Base-by-base conservation (phyloP, 1,140 invertebrate species). In the Micrasema minimum region DNA sequence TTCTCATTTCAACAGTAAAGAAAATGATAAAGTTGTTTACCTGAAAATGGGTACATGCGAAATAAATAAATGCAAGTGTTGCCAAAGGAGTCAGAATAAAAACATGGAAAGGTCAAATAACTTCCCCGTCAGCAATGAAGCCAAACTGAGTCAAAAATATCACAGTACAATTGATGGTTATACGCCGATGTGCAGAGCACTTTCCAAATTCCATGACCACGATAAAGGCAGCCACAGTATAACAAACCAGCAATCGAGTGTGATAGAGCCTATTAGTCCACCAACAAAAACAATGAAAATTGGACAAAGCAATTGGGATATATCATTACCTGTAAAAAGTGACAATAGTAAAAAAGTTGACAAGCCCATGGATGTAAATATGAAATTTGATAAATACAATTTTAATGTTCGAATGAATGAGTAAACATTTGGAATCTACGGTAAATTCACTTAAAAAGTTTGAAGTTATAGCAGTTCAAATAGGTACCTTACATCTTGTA, bases 1-100 rank as follows among this genome's bases (percentile, higher is more conserved):
- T 61, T 61, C 38, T 61, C 57, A 61, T 61, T 61, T 43, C 37
- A 41, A 61, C 57, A 41, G 38, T 22, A 4, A 31, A 31, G 26
- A 31, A 31, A 31, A 7, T 31, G 26, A 31, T 31, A 31, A 31
- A 31, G 3, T 7, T 2, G 7, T 7, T 31, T 31, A 31, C 7
- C 3, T 31, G 26, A 31, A 31, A 31, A 31, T 31, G 26, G 43
- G 43, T 11, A 45, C 43, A 45, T 45, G 12, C 11, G 12, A 45
- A 2, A 45, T 12, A 14, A 18, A 14, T 45, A n/a, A 45, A 18
- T n/a, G 12, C 43, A 45, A 45, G 4, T 45, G 43, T 45, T 45
- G 12, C 12, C 43, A n/a, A 18, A 45, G 2, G 16, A n/a, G 16
- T 45, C 43, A 14, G n/a, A n/a, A n/a, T n/a, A n/a, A n/a, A n/a